Evolutionary conservation across 2,888 invertebrate species (phyloP), one percentile per base, ranked within the genome.

Genomic region (Uropetala carovei): DNA sequence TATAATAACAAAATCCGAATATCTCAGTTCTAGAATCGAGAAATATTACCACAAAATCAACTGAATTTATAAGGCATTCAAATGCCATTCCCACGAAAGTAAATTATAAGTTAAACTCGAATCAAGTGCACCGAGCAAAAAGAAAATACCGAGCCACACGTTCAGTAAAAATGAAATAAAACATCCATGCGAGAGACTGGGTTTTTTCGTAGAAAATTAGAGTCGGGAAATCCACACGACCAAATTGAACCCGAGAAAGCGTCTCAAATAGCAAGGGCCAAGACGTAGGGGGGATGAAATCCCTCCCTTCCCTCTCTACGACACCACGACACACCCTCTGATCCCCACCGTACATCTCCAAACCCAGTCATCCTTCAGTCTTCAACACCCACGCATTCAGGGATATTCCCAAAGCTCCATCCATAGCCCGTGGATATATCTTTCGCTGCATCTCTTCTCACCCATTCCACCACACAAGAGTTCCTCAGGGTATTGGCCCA

Each of bases 401-500:
- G 86, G 86, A 60, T 16, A 89, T 89, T 89, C 86, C 86, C 86
- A 89, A 14, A 18, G 58, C 86, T 16, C 89, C 18, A 9, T 16
- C 18, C 27, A 68, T 43, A 86, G 30, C 60, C 60, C 86, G 27
- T 64, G 43, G 60, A 64, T 86, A 86, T 30, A 68, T 43, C 89
- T 64, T 64, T 43, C 89, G 18, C 64, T 68, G 89, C 64, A 89
- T 57, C 43, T 83, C 83, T 57, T n/a, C 56, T 9, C 56, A 7
- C n/a, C 86, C 27, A 59, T 14, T 60, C 68, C 89, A 30, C 68
- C n/a, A 43, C 83, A 1, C 27, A 64, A n/a, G 68, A 64, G 30
- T 89, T 43, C 89, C 68, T 89, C 89, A 59, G 89, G 64, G 89
- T 89, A 89, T 89, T 89, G 64, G 89, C 89, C 30, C 56, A 43